A percentile compares a stretch with the other conserved stretches of the same genome.
Conservation (phyloP, 35 echinoderm and acorn worm species). For the Ophioderma brevispina region DNA sequence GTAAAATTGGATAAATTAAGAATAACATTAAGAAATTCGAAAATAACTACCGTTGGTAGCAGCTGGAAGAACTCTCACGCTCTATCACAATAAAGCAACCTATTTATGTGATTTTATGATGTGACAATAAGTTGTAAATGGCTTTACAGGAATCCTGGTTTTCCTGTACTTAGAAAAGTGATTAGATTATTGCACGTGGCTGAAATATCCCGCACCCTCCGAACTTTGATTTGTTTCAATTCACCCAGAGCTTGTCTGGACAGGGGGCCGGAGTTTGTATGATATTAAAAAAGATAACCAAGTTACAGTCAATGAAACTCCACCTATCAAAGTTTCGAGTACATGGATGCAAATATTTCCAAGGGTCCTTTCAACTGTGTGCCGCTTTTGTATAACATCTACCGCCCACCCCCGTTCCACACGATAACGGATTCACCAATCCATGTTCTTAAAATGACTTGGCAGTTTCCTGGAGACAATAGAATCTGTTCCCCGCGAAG, state of each 20-base stretch:
- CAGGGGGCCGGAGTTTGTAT: not conserved
- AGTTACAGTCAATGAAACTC: not conserved
- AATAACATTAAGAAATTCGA: not conserved
- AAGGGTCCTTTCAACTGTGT: slow-evolving; percentile 8
- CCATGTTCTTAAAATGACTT: not conserved
- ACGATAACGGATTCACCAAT: not conserved
- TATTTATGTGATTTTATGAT: not conserved
- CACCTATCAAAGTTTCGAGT: not conserved
- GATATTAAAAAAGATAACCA: not conserved
- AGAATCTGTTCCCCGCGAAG: not conserved
- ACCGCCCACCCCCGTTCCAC: not conserved
- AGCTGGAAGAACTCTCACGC: slow-evolving; percentile 13
- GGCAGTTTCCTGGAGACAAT: not conserved
- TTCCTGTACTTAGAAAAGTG: not conserved
- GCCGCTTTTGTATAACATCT: not conserved
- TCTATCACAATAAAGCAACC: slow-evolving; percentile 11
- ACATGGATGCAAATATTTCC: not conserved
- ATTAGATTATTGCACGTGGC: slow-evolving; percentile 6
- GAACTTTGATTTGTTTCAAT: slow-evolving; percentile 10
- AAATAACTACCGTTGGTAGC: not conserved
- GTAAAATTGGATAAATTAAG: not conserved
- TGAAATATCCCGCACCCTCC: not conserved
- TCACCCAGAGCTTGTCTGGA: not conserved
- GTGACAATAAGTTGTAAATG: not conserved
- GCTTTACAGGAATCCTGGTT: slow-evolving; percentile 18